These are phyloP conservation scores for Notothenia rossii DNA, from an alignment of 2,113 vertebrate genomes.

Conservation along the genomic window DNA sequence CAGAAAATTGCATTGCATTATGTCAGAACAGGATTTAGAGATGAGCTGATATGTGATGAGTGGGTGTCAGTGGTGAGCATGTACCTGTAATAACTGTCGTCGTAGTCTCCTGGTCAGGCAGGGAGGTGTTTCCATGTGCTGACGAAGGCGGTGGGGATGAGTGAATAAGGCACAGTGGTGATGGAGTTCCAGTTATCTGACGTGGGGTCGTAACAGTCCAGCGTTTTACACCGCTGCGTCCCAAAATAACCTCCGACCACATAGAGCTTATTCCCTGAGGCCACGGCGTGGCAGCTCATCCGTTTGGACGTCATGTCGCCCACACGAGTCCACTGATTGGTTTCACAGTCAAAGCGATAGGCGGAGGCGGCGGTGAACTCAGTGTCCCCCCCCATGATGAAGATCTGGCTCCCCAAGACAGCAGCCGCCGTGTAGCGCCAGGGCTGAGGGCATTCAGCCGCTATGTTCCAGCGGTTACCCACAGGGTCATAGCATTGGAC, in stretches of 20 bases:
- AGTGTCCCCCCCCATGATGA: conserved; percentile 97
- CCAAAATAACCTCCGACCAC: conserved; percentile 97
- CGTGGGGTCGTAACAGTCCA: conserved; percentile 95
- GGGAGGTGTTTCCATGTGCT: conserved; percentile 98
- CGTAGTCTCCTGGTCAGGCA: conserved; percentile 74
- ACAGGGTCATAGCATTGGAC: conserved; percentile 93
- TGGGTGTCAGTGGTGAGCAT: neutral
- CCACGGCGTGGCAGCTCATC: conserved; percentile 96
- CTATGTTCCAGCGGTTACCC: conserved; percentile 92
- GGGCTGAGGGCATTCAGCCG: conserved; percentile 93
- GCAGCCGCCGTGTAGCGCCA: conserved; percentile 96
- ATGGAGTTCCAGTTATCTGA: conserved; percentile 95
- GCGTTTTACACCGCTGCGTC: conserved; percentile 94
- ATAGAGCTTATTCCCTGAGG: conserved; percentile 95
- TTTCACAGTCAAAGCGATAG: conserved; percentile 95
- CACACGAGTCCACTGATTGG: conserved; percentile 91
- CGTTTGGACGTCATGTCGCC: conserved; percentile 97
- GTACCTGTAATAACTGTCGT: conserved; percentile 19
- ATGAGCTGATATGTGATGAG: no score
- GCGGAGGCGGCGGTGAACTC: conserved; percentile 94
- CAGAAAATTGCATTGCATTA: neutral
- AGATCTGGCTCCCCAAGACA: conserved; percentile 95
- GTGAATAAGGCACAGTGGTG: conserved; percentile 95
- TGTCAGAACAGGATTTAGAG: neutral
- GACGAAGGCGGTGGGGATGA: conserved; percentile 96